Percentiles rank a stretch among this genome's conserved stretches.
These are phyloP conservation scores for Megathymus violae DNA, from an alignment of 1,140 invertebrate genomes.

Conservation along the genomic window DNA sequence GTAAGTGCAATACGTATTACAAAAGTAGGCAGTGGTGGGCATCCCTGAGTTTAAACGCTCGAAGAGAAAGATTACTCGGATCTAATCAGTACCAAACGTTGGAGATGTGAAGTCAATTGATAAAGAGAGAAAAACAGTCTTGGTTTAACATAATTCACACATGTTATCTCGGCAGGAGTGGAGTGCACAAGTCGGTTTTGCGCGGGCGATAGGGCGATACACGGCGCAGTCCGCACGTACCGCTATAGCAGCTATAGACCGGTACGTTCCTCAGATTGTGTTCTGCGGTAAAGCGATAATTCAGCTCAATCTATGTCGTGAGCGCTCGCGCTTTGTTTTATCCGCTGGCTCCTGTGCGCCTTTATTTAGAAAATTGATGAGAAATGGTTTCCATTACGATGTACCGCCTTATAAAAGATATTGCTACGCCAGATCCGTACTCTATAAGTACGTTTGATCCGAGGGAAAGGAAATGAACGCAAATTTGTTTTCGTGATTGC, in stretches of 20 bases:
- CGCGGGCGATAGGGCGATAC: conserved; percentile 50
- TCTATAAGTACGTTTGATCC: conserved; percentile 64
- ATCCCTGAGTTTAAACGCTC: conserved; percentile 56
- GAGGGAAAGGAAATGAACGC: conserved; percentile 78
- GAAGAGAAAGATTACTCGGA: conserved; percentile 50
- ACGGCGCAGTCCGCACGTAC: conserved; percentile 39
- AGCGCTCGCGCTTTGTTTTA: conserved; percentile 81
- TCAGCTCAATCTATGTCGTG: conserved; percentile 83
- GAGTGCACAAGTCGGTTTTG: conserved; percentile 64
- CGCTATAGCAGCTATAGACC: conserved; percentile 11
- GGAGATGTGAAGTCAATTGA: conserved; percentile 74
- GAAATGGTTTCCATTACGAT: conserved; percentile 82
- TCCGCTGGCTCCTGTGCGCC: conserved; percentile 81
- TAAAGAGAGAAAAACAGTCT: conserved; percentile 74
- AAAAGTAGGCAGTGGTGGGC: conserved; percentile 51
- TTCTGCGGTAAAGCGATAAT: conserved; percentile 84
- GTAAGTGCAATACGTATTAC: conserved; percentile 41
- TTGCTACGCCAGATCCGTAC: conserved; percentile 60
- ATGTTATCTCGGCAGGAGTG: conserved; percentile 62
- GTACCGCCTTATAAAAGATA: conserved; percentile 77
- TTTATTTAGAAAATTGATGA: conserved; percentile 84
- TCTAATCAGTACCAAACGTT: conserved; percentile 71
- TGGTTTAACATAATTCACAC: conserved; percentile 79
- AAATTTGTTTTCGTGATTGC: conserved; percentile 83
- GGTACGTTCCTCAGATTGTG: conserved; percentile 64